Evolutionary conservation across 2,888 invertebrate species (phyloP).

Genomic region (Harpalus rufipes): DNA sequence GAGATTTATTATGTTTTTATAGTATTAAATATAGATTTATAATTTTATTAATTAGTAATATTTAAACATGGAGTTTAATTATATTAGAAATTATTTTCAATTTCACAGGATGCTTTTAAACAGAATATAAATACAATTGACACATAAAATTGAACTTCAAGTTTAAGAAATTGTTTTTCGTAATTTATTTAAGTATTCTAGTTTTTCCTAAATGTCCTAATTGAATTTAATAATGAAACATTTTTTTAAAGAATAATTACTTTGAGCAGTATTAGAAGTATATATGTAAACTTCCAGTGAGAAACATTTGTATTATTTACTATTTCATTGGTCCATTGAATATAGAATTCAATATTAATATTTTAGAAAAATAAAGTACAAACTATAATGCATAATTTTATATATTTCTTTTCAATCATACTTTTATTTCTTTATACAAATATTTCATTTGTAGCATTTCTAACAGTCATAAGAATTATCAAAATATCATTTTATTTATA

Average conservation of each 20-base stretch:
- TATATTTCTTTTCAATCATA: conserved; percentile 29
- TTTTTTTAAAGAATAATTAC: conserved; percentile 53
- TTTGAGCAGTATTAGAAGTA: conserved; percentile 59
- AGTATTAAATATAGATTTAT: conserved; percentile 30
- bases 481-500: conserved; percentile 52
- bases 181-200: conserved; percentile 60
- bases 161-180: conserved; percentile 61
- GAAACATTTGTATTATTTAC: conserved; percentile 54
- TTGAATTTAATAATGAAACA: conserved; percentile 38
- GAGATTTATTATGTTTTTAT: conserved; percentile 1
- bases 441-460: conserved; percentile 25
- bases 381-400: conserved; percentile 36
- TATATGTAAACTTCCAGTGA: conserved; percentile 47
- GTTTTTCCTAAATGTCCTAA: conserved; percentile 56
- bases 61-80: conserved; percentile 32
- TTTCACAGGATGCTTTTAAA: conserved; percentile 66
- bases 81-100: conserved; percentile 12
- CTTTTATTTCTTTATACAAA: conserved; percentile 21
- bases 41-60: conserved; percentile 21
- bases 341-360: conserved; percentile 39
- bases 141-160: conserved; percentile 66
- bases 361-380: conserved; percentile 53
- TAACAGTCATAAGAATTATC: conserved; percentile 29
- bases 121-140: conserved; percentile 54
- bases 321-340: conserved; percentile 48